phyloP scores from a whole-genome alignment of 2,888 invertebrate genomes.

The Ichneumoninae sp. region DNA sequence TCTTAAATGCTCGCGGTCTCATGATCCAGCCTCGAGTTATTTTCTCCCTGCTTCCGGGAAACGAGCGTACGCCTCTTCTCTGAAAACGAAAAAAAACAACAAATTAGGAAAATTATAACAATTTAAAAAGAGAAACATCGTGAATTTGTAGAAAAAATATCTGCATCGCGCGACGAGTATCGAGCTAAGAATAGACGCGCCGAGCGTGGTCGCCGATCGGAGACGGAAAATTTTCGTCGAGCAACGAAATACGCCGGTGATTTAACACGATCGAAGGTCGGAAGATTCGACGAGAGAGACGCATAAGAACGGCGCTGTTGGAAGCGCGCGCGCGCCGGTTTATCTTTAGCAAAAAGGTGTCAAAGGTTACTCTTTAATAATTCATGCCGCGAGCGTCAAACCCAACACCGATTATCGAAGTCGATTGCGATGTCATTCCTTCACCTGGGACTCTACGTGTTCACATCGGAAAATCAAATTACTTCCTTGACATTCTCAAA shows the following conservation, averaged over 20 bases:
- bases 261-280: slow-evolving; percentile 14
- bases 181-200: not conserved
- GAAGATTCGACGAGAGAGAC: slow-evolving; percentile 1
- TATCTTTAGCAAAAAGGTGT: slow-evolving; percentile 68
- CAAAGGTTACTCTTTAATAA: slow-evolving; percentile 78
- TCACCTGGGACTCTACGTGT: slow-evolving; percentile 1
- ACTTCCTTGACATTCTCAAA: not conserved
- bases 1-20: slow-evolving; percentile 86
- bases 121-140: slow-evolving; percentile 24
- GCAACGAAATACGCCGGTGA: not conserved
- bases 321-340: slow-evolving; percentile 17
- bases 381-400: slow-evolving; percentile 69
- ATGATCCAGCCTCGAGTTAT: slow-evolving; percentile 79
- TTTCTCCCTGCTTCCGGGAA: slow-evolving; percentile 59
- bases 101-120: slow-evolving; percentile 40
- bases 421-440: not conserved
- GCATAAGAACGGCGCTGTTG: slow-evolving; percentile 22
- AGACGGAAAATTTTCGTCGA: not conserved
- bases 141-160: slow-evolving; percentile 24
- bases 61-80: slow-evolving; percentile 59
- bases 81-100: slow-evolving; percentile 66
- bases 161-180: not conserved
- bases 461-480: not conserved
- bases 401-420: slow-evolving; percentile 20
- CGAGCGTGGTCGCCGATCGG: not conserved